phyloP scores from a whole-genome alignment of 2,888 invertebrate genomes.

The Coleophora flavipennella region DNA sequence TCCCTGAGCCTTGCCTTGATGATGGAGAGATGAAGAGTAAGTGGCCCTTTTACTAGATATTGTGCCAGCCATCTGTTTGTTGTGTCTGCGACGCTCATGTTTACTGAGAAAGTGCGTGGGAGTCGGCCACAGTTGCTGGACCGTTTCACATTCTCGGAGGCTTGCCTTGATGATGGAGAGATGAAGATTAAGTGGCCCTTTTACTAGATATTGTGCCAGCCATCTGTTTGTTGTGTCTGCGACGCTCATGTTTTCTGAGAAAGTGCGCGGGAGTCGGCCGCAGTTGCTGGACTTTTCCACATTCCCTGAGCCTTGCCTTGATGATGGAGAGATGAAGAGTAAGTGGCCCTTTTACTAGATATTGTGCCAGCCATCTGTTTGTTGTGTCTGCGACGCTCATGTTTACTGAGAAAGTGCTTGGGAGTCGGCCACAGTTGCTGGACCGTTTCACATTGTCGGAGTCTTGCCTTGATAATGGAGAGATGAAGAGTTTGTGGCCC shows the following conservation, averaged over 20 bases:
- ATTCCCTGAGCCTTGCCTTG: constrained; percentile 66
- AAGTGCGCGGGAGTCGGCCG: constrained; percentile 84
- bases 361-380: constrained; percentile 88
- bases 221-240: no score
- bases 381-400: constrained; percentile 91
- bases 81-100: constrained; percentile 90
- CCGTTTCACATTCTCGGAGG: constrained; percentile 76
- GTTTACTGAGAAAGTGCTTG: constrained; percentile 91
- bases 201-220: no score
- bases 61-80: constrained; percentile 90
- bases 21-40: constrained; percentile 54
- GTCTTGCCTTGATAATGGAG: constrained; percentile 47
- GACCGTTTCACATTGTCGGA: constrained; percentile 80
- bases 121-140: constrained; percentile 83
- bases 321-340: constrained; percentile 55
- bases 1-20: constrained; percentile 64
- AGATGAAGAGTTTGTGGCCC: constrained; percentile 45
- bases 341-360: constrained; percentile 16
- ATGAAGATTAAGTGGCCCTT: constrained; percentile 44
- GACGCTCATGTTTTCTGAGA: constrained; percentile 94
- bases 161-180: constrained; percentile 48
- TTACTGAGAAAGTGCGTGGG: constrained; percentile 90
- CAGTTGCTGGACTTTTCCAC: constrained; percentile 83
- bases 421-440: constrained; percentile 81
- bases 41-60: constrained; percentile 12